Percentiles rank a stretch among this genome's conserved stretches.
Evolutionary conservation across 2,113 vertebrate species (phyloP).

Genomic region (Scortum barcoo): DNA sequence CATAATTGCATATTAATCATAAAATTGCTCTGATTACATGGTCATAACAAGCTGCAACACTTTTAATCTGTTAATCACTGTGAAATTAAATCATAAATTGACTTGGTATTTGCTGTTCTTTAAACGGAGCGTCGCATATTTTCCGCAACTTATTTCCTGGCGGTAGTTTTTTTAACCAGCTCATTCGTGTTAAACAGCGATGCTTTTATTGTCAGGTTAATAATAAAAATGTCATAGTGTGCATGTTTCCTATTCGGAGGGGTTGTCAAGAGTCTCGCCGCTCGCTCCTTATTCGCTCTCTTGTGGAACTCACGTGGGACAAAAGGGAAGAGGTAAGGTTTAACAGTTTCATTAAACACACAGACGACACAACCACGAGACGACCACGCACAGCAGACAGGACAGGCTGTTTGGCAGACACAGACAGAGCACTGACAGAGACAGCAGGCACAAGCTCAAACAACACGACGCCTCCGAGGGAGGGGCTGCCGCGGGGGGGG

Average conservation of each 20-base stretch:
- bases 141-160: not conserved
- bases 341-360: constrained; percentile 75
- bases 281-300: constrained; percentile 76
- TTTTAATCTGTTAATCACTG: constrained; percentile 71
- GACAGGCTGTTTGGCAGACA: constrained; percentile 61
- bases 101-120: constrained; percentile 36
- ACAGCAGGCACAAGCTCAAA: constrained; percentile 68
- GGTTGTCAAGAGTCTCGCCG: not conserved
- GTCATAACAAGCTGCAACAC: constrained; percentile 52
- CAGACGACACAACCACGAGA: constrained; percentile 62
- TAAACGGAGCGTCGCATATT: constrained; percentile 9
- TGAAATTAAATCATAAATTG: constrained; percentile 69
- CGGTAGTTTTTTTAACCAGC: not conserved
- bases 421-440: constrained; percentile 62
- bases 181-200: not conserved
- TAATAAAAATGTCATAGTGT: not conserved
- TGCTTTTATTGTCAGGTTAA: not conserved
- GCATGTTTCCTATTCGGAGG: not conserved
- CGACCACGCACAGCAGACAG: constrained; percentile 59
- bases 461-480: constrained; percentile 70
- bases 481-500: constrained; percentile 51
- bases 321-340: constrained; percentile 77
- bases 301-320: constrained; percentile 86
- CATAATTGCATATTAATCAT: constrained; percentile 67
- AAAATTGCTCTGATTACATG: constrained; percentile 63